phyloP scores from a whole-genome alignment of 2,797 vertebrate genomes.

The Lagorchestes hirsutus region DNA sequence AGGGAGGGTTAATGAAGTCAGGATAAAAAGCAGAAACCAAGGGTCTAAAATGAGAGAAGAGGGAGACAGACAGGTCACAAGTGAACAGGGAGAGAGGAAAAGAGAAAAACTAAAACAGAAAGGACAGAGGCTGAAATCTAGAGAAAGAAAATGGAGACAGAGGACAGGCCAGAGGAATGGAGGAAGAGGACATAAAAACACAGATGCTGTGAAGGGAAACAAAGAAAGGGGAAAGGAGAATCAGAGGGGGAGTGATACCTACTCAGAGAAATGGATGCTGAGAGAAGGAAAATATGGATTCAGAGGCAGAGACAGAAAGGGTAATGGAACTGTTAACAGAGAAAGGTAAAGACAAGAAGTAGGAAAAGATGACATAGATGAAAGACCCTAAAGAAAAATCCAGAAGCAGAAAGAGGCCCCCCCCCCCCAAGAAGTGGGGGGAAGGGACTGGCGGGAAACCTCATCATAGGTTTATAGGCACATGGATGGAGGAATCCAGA shows the following conservation, averaged over 20 bases:
- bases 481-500: not conserved
- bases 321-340: not conserved
- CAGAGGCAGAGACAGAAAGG: not conserved
- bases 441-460: not conserved
- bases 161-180: not conserved
- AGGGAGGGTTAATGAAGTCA: not conserved
- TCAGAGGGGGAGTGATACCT: not conserved
- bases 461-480: not conserved
- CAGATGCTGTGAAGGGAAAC: not conserved
- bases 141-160: not conserved
- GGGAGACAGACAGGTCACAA: slow-evolving; percentile 24
- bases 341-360: not conserved
- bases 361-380: not conserved
- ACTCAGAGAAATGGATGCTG: not conserved
- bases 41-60: not conserved
- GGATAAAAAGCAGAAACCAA: not conserved
- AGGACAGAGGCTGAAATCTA: not conserved
- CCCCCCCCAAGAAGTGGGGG: not conserved
- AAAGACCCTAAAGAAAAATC: slow-evolving; percentile 23
- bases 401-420: not conserved
- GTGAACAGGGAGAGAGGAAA: not conserved
- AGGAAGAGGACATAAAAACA: not conserved
- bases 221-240: not conserved
- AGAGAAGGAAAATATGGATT: not conserved
- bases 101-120: not conserved